Conservation (phyloP, 2,888 invertebrate genomes). For the Coleophora flavipennella region DNA sequence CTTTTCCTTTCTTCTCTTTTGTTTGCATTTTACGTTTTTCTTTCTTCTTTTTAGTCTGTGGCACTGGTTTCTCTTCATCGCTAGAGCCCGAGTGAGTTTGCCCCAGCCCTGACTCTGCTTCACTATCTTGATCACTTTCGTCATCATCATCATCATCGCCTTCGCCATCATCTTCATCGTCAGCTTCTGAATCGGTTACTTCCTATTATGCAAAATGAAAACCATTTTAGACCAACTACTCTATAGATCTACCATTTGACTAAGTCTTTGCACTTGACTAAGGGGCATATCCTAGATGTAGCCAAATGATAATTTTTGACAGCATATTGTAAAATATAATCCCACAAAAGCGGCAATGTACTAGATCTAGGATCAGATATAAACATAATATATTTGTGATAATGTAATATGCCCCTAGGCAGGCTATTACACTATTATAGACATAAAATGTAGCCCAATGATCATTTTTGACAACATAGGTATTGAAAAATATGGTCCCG, state of each 20-base stretch:
- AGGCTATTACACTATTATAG: too few relatives aligned
- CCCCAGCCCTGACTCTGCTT: slow-evolving; percentile 45
- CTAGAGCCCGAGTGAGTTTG: slow-evolving; percentile 28
- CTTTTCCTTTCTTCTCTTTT: slow-evolving; percentile 11
- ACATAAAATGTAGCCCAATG: too few relatives aligned
- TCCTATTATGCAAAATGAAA: slow-evolving; percentile 27
- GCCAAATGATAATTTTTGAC: neutral
- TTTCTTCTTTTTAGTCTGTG: slow-evolving; percentile 14
- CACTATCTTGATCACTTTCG: slow-evolving; percentile 36
- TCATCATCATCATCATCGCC: slow-evolving; percentile 34
- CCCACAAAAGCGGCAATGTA: too few relatives aligned
- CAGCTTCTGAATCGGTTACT: slow-evolving; percentile 41
- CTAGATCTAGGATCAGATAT: too few relatives aligned
- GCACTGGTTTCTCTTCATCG: slow-evolving; percentile 24
- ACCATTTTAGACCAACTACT: neutral
- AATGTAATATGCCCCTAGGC: too few relatives aligned
- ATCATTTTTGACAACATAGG: too few relatives aligned
- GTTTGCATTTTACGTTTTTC: slow-evolving; percentile 6
- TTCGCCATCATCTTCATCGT: slow-evolving; percentile 32
- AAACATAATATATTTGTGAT: too few relatives aligned
- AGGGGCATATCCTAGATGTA: too few relatives aligned
- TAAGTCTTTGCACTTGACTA: too few relatives aligned
- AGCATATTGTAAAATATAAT: too few relatives aligned
- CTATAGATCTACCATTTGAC: too few relatives aligned
- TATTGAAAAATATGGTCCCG: too few relatives aligned